Conservation (phyloP, 2,797 vertebrate genomes). For the Pseudochirops corinnae region DNA sequence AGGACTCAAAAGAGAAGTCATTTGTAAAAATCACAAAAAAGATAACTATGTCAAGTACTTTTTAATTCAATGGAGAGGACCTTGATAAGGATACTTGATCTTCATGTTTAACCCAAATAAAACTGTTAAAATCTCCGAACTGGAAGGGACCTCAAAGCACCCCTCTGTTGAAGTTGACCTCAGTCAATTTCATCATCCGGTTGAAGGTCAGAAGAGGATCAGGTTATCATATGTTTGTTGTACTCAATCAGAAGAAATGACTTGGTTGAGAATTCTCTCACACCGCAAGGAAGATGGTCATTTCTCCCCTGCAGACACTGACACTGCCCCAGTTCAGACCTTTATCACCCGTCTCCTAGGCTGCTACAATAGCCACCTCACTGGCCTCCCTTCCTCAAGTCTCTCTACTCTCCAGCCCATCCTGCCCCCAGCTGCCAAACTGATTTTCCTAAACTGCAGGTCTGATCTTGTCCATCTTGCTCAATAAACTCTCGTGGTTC, state of each 20-base stretch:
- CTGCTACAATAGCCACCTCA: not conserved
- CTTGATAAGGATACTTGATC: not conserved
- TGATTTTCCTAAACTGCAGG: not conserved
- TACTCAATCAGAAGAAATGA: not conserved
- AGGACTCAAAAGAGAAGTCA: slow-evolving; percentile 1
- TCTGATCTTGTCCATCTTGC: not conserved
- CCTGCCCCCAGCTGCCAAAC: not conserved
- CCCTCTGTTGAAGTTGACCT: not conserved
- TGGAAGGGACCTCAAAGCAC: not conserved
- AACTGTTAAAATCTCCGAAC: not conserved
- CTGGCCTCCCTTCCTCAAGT: not conserved
- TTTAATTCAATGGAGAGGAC: slow-evolving; percentile 13
- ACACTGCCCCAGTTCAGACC: not conserved
- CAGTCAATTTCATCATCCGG: not conserved
- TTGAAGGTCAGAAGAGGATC: not conserved
- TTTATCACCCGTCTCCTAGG: not conserved
- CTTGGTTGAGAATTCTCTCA: not conserved
- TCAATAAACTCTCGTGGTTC: not conserved
- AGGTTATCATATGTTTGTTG: not conserved
- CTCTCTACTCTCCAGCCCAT: not conserved
- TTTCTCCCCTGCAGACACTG: not conserved
- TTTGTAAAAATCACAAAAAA: not conserved
- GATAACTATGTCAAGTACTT: not conserved
- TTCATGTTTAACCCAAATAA: not conserved
- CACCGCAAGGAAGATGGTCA: not conserved